phyloP scores from a whole-genome alignment of 2,888 invertebrate genomes.

The Pyrrhia umbra region DNA sequence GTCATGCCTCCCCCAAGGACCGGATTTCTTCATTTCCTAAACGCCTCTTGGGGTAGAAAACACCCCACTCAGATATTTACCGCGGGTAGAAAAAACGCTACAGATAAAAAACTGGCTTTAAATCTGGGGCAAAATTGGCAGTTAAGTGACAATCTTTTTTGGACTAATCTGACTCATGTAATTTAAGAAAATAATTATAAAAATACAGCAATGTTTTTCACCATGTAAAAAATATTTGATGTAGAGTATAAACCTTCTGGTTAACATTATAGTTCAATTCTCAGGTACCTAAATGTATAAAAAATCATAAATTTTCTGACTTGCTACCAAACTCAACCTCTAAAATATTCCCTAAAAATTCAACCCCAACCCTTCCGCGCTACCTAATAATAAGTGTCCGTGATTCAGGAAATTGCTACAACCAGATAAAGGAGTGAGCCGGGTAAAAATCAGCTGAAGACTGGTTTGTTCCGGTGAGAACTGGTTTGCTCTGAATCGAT shows the following conservation, averaged over 20 bases:
- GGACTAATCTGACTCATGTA: not conserved
- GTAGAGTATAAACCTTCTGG: too few species aligned
- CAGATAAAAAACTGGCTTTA: conserved; percentile 44
- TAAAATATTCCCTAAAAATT: conserved; percentile 26
- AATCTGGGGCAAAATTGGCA: conserved; percentile 20
- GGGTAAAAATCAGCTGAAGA: conserved; percentile 55
- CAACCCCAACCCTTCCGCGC: conserved; percentile 33
- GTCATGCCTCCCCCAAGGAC: conserved; percentile 66
- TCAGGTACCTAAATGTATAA: too few species aligned
- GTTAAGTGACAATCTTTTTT: conserved; percentile 7
- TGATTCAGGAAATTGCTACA: conserved; percentile 61
- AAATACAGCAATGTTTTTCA: too few species aligned
- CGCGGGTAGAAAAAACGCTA: conserved; percentile 55
- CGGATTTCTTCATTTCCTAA: conserved; percentile 85
- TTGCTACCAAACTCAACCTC: conserved; percentile 29
- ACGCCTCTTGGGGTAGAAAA: conserved; percentile 65
- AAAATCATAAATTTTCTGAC: conserved; percentile 18
- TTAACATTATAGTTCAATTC: too few species aligned
- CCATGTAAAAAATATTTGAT: too few species aligned
- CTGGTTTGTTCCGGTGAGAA: conserved; percentile 48
- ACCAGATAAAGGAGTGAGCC: conserved; percentile 58
- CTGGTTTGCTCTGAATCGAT: conserved; percentile 29
- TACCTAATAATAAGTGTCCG: conserved; percentile 60
- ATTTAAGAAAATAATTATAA: not conserved
- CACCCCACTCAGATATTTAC: conserved; percentile 61